These are phyloP conservation scores for Chrysolina haemoptera DNA, from an alignment of 2,888 invertebrate species.

Conservation along the genomic window DNA sequence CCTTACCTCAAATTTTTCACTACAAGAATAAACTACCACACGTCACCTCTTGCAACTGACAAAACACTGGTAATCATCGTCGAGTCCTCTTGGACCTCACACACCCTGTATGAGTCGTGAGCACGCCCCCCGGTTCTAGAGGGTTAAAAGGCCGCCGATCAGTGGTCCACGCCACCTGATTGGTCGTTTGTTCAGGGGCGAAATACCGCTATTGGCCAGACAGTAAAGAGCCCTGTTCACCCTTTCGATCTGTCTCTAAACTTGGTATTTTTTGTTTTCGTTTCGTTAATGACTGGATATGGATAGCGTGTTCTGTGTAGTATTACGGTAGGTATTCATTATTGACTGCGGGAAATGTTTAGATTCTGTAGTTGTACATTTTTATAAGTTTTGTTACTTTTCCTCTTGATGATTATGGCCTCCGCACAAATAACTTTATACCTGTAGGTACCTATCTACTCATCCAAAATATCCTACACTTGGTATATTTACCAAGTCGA, in stretches of 20 bases:
- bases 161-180: conserved; percentile 55
- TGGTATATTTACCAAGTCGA: too few relatives aligned
- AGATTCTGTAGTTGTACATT: background rate
- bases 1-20: conserved; percentile 15
- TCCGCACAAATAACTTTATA: too few relatives aligned
- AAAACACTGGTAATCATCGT: conserved; percentile 12
- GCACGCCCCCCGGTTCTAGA: conserved; percentile 57
- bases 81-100: background rate
- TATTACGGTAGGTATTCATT: background rate
- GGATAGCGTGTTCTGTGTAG: conserved; percentile 3
- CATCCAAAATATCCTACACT: too few relatives aligned
- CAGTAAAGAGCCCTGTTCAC: conserved; percentile 58
- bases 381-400: background rate
- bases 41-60: background rate
- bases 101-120: conserved; percentile 52
- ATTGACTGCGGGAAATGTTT: background rate
- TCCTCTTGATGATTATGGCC: background rate
- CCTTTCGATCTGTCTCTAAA: conserved; percentile 64
- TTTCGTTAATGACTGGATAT: background rate
- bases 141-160: conserved; percentile 64
- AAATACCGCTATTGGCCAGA: conserved; percentile 57
- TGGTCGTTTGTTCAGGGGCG: conserved; percentile 50
- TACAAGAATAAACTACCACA: conserved; percentile 2
- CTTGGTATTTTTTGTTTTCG: conserved; percentile 30
- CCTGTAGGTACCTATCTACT: too few relatives aligned